Evolutionary conservation across 2,113 vertebrate genomes (phyloP), one percentile per base, ranked within the genome.

Genomic region (Ptilorrhoa leucosticta): DNA sequence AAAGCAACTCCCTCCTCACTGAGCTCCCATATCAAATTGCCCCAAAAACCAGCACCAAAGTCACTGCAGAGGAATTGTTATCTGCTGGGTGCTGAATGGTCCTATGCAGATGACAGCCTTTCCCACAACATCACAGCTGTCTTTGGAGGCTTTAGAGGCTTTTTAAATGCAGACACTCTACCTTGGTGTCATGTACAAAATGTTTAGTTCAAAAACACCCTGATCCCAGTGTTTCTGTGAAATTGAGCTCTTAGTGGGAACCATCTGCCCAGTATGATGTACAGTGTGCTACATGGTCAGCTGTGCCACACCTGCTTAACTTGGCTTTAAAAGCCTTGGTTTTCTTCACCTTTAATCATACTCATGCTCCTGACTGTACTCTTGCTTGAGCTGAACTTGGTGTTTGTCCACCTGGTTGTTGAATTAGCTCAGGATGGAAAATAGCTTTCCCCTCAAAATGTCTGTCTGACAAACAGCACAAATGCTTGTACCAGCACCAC

Each of bases 41-140:
- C 5, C 23, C 4, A 4, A 53, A 40, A 30, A 0, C 0, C 40
- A 76, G n/a, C 48, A 77, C 21, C 35, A 39, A 1, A 54, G n/a
- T 73, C 42, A 39, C 47, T 48, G 20, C 27, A 83, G 72, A 81
- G 39, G 44, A 79, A 50, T 15, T 50, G 22, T 63, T 70, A 51
- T 56, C 39, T 64, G 27, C 40, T 64, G 56, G 57, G 56, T 68
- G 33, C 37, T 53, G 56, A 63, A 56, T 7, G 3, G 15, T 45
- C 15, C 56, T 27, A 30, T 65, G 76, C 37, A 60, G 21, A 56
- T 30, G 6, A 56, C 27, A 79, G 27, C 53, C 4, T 64, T 51
- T 83, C n/a, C n/a, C n/a, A 80, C 22, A 31, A 26, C 5, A 57
- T 26, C 9, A 5, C 39, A 68, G 27, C 21, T 86, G n/a, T 35